phyloP scores from a whole-genome alignment of 2,797 vertebrate species.

The Myripristis jacobus region DNA sequence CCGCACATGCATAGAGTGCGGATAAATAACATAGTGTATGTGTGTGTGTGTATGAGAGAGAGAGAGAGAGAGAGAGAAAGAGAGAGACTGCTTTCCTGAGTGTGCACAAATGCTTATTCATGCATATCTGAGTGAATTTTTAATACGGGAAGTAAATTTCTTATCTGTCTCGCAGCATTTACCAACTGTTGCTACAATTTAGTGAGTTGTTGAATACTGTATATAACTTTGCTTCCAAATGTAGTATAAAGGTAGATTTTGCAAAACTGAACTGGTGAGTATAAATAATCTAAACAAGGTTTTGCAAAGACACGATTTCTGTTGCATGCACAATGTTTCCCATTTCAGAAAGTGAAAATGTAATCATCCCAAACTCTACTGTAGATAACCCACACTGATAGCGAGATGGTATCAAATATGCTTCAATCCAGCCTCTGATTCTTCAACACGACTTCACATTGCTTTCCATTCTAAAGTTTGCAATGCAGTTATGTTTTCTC shows the following conservation, averaged over 20 bases:
- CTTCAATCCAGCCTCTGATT: background rate
- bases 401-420: conserved; percentile 3
- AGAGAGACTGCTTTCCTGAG: conserved; percentile 2
- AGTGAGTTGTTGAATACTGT: conserved; percentile 4
- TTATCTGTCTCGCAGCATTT: conserved; percentile 1
- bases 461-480: background rate
- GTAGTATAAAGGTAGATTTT: conserved; percentile 10
- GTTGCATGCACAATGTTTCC: background rate
- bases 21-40: conserved; percentile 15
- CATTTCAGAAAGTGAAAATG: conserved; percentile 2
- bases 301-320: conserved; percentile 3
- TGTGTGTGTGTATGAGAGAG: conserved; percentile 9
- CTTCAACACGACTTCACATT: background rate
- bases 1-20: conserved; percentile 43
- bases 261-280: conserved; percentile 25
- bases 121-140: conserved; percentile 26
- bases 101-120: conserved; percentile 11
- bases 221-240: conserved; percentile 9
- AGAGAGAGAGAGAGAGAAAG: background rate
- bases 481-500: conserved; percentile 5
- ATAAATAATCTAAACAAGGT: conserved; percentile 29
- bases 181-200: conserved; percentile 15
- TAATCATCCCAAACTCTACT: background rate
- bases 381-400: background rate
- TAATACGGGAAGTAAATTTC: conserved; percentile 34